These are phyloP conservation scores for Heteromurus nitidus DNA, from an alignment of 2,888 invertebrate genomes.

Conservation along the genomic window DNA sequence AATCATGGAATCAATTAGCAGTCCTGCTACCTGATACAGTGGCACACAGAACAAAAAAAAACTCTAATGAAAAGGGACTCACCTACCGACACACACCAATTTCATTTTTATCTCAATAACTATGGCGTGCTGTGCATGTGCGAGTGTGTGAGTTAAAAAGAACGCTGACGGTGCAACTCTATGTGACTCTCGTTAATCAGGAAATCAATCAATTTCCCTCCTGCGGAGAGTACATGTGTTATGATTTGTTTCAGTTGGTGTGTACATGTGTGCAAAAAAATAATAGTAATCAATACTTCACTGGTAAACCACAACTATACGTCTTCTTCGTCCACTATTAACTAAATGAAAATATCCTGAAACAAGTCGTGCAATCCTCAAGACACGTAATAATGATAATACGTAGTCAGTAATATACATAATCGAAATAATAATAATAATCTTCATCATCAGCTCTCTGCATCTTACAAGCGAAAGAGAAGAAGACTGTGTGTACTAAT, in stretches of 20 bases:
- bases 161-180: background rate
- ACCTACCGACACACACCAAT: background rate
- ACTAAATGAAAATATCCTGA: constrained; percentile 41
- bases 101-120: background rate
- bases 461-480: constrained; percentile 26
- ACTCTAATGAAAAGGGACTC: background rate
- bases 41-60: background rate
- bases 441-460: constrained; percentile 35
- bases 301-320: constrained; percentile 56
- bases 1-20: constrained; percentile 59
- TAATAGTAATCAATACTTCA: background rate
- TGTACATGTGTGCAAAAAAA: constrained; percentile 43
- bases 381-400: constrained; percentile 54
- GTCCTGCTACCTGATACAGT: constrained; percentile 15
- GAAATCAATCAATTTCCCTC: constrained; percentile 63
- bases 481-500: constrained; percentile 12
- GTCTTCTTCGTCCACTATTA: no score
- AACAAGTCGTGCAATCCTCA: constrained; percentile 56
- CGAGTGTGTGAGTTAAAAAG: background rate
- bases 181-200: constrained; percentile 56
- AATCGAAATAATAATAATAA: constrained; percentile 58
- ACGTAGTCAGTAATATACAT: constrained; percentile 56
- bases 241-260: constrained; percentile 50
- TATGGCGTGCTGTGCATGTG: background rate
- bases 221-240: constrained; percentile 46